A percentile compares a stretch with the other conserved stretches of the same genome.
Evolutionary conservation across 2,888 invertebrate species (phyloP).

Genomic region (Lissonota sp.): DNA sequence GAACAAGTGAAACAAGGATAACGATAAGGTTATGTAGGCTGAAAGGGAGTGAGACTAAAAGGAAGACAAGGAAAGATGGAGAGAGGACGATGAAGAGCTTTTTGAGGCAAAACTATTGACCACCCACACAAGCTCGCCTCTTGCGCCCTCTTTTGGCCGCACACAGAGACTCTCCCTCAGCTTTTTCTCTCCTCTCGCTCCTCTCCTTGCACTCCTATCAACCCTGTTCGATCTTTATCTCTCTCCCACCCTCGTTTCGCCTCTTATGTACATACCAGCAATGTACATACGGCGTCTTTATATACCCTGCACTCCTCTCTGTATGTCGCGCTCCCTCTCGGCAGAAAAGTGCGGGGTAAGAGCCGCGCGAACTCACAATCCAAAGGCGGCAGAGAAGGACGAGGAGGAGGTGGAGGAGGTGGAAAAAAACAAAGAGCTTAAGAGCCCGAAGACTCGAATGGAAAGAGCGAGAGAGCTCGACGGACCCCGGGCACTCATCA

Average conservation of each 20-base stretch:
- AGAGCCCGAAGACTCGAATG: conserved; percentile 48
- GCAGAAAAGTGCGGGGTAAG: conserved; percentile 44
- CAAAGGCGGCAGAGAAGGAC: conserved; percentile 17
- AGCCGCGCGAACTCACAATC: conserved; percentile 49
- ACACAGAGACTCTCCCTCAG: conserved; percentile 31
- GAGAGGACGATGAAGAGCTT: conserved; percentile 73
- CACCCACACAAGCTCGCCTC: conserved; percentile 79
- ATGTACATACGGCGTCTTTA: conserved; percentile 36
- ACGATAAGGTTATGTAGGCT: neutral
- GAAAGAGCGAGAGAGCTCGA: conserved; percentile 56
- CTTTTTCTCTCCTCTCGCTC: conserved; percentile 55
- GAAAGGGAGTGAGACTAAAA: conserved; percentile 58
- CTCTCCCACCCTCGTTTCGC: conserved; percentile 56
- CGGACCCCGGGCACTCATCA: conserved; percentile 77
- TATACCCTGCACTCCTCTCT: conserved; percentile 13
- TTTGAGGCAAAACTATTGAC: conserved; percentile 82
- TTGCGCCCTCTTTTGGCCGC: conserved; percentile 52
- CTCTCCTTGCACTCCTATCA: conserved; percentile 38
- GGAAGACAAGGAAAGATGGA: neutral
- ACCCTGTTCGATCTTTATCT: conserved; percentile 41
- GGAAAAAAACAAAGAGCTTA: conserved; percentile 65
- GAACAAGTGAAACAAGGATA: conserved; percentile 5
- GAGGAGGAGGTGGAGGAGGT: conserved; percentile 19
- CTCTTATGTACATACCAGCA: conserved; percentile 29
- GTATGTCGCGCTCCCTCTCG: neutral